Evolutionary conservation across 2,888 invertebrate genomes (phyloP).

Genomic region (Dynastes hyllus): DNA sequence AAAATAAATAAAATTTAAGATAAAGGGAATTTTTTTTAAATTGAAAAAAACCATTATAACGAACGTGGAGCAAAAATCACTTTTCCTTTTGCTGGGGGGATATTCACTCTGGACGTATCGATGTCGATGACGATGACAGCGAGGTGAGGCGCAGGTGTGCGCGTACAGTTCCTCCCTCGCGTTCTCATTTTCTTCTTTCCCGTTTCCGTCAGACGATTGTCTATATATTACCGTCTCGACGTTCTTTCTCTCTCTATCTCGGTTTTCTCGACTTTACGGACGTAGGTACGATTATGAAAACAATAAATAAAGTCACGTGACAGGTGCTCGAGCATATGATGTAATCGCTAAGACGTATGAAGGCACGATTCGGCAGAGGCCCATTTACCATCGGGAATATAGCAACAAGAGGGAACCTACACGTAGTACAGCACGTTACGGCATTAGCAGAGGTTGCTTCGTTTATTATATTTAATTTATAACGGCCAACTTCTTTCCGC

Average conservation of each 20-base stretch:
- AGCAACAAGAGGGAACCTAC: not conserved
- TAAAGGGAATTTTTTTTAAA: too few species aligned
- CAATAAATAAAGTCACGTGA: constrained; percentile 62
- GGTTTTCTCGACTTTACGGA: constrained; percentile 53
- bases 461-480: too few species aligned
- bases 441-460: not conserved
- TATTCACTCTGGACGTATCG: too few species aligned
- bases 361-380: constrained; percentile 58
- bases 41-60: too few species aligned
- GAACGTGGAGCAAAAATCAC: too few species aligned
- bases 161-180: constrained; percentile 26
- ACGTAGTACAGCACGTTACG: not conserved
- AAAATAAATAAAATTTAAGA: too few species aligned
- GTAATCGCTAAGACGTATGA: constrained; percentile 61
- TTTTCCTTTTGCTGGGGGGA: too few species aligned
- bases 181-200: not conserved
- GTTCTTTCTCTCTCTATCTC: constrained; percentile 11
- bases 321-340: constrained; percentile 61
- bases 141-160: constrained; percentile 58
- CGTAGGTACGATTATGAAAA: constrained; percentile 59
- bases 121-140: not conserved
- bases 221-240: not conserved
- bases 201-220: constrained; percentile 5
- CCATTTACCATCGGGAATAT: constrained; percentile 51
- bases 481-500: too few species aligned